These are phyloP conservation scores for Erebia palarica DNA, from an alignment of 2,888 invertebrate species.

Conservation along the genomic window DNA sequence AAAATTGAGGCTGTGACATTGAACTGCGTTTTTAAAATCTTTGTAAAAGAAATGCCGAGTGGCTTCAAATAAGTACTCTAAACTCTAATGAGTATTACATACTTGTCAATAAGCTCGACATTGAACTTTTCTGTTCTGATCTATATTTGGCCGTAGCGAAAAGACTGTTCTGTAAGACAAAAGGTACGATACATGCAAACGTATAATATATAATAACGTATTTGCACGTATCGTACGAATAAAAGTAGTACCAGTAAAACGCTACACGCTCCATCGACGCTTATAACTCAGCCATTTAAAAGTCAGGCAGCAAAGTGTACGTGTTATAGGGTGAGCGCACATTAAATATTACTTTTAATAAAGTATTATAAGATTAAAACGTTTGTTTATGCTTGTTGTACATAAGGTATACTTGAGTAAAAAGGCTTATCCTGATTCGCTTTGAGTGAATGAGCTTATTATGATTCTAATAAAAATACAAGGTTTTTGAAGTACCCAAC, in stretches of 20 bases:
- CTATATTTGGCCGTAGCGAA: too few relatives aligned
- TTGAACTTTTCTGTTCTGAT: too few relatives aligned
- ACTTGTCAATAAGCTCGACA: too few relatives aligned
- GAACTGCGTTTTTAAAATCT: too few relatives aligned
- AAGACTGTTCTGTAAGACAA: too few relatives aligned
- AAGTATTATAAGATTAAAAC: slow-evolving; percentile 30
- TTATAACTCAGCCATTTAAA: background rate
- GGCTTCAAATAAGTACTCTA: background rate
- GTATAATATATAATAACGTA: too few relatives aligned
- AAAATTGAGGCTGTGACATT: too few relatives aligned
- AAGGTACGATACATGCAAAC: background rate
- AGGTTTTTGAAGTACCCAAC: background rate
- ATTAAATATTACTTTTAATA: slow-evolving; percentile 29
- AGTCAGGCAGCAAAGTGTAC: slow-evolving; percentile 20
- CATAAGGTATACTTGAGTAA: slow-evolving; percentile 16
- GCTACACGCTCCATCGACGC: background rate
- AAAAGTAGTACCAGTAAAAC: background rate
- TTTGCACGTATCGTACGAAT: too few relatives aligned
- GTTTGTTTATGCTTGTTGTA: slow-evolving; percentile 21
- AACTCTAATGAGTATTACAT: too few relatives aligned
- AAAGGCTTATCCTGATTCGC: slow-evolving; percentile 8
- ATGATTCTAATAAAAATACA: background rate
- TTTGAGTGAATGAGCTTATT: slow-evolving; percentile 13
- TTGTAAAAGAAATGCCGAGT: background rate
- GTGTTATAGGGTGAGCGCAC: slow-evolving; percentile 13